Conservation (phyloP, 2,113 vertebrate species). For the Microtus richardsoni region DNA sequence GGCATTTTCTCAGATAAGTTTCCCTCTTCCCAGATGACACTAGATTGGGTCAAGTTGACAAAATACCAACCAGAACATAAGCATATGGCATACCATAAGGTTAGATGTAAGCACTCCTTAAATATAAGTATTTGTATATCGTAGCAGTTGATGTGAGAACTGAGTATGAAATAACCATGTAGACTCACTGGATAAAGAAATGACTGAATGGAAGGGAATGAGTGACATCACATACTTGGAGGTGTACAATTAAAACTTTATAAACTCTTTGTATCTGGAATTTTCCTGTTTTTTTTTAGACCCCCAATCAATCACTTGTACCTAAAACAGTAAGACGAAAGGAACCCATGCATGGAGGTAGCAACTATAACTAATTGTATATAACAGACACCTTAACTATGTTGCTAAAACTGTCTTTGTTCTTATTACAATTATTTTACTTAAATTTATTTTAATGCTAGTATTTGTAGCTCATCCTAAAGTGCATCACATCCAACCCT, state of each 20-base stretch:
- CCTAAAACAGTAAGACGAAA: neutral
- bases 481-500: neutral
- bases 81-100: neutral
- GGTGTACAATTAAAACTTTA: neutral
- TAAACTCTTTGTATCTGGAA: neutral
- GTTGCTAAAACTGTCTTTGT: neutral
- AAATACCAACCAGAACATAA: neutral
- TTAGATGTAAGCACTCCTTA: neutral
- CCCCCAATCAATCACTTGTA: neutral
- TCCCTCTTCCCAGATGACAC: too few relatives aligned
- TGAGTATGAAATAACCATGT: neutral
- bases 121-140: too few relatives aligned
- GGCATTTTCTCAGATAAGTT: too few relatives aligned
- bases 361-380: neutral
- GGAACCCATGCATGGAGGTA: neutral
- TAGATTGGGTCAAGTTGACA: neutral
- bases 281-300: neutral
- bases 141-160: neutral
- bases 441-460: slow-evolving; percentile 19
- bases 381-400: neutral
- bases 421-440: slow-evolving; percentile 30
- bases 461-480: neutral
- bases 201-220: neutral
- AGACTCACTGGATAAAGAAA: neutral
- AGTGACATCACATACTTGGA: neutral